Base-by-base conservation (phyloP, 2,888 invertebrate genomes). In the Conchocele bisecta region DNA sequence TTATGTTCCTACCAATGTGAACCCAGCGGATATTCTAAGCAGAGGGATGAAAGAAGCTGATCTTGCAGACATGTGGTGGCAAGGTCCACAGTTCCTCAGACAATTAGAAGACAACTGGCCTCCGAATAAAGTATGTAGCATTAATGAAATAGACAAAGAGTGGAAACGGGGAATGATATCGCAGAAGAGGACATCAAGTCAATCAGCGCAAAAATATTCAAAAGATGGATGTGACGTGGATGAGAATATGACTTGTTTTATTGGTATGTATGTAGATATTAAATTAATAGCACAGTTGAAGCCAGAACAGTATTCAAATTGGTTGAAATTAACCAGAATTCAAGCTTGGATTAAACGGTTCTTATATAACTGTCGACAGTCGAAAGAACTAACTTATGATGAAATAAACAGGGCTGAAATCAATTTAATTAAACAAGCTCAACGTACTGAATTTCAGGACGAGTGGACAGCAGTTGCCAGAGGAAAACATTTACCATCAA, bases 341-440 rank as follows among this genome's bases (percentile, higher is more conserved):
- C 5, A 11, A 48, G 48, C 48, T 48, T 28, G 28, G 48, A 17
- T 48, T n/a, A 6, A 48, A 17, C 6, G 48, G 4, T 48, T 48
- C 28, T n/a, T 28, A n/a, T n/a, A 48, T 31, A 48, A 48, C 48
- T 48, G 48, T 48, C 26, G 31, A n/a, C 28, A 28, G 48, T 7
- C 6, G n/a, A 48, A 28, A 17, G 48, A 60, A 24, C 17, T 28
- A 33, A 35, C 15, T 7, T 4, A 15, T 15, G 15, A 22, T 41
- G 20, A 50, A 17, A 20, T 39, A 11, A 28, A 24, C 13, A 5
- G 4, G 60, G 26, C 46, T n/a, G 54, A 64, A 28, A 37, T 48
- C 17, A 37, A 57, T 15, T 31, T 65, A 31, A 48, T 65, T 29
- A 64, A 37, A 50, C 22, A 46, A 29, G 44, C 29, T 5, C 64